Base-by-base conservation (phyloP, 2,888 invertebrate species). In the Temnothorax rugatulus region DNA sequence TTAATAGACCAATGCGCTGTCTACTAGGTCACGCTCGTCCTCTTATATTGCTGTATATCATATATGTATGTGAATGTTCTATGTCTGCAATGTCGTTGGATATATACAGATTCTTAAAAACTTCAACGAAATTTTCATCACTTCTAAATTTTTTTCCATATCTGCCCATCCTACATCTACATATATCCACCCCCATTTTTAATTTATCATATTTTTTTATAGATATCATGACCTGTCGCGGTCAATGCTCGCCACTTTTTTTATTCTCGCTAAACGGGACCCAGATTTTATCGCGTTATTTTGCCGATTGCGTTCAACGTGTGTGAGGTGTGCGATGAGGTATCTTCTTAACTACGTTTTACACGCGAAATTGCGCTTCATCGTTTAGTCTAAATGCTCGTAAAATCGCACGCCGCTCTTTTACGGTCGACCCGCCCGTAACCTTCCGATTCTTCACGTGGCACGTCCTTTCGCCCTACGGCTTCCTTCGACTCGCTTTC, bases 351-450 rank as follows among this genome's bases (percentile, higher is more conserved):
- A 87, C 76, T 74, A 76, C 52, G 63, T 82, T 83, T 86, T 81
- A 59, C 83, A 38, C 75, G 77, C 87, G 29, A 73, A 89, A 88
- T 89, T 57, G 84, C 81, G 79, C 84, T 88, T 82, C 63, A 79
- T 87, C 89, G 87, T 86, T 89, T 87, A 87, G 79, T 11, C 84
- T 68, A 83, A 89, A 85, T 83, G 87, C 84, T 90, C 89, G 85
- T 90, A 90, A 89, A 90, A 90, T 86, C 85, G 77, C 57, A 13
- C 34, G 59, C n/a, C 52, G 82, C 82, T 87, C 82, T 52, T 83
- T 77, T 83, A 76, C 59, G 34, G 61, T 75, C 75, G 79, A 21
- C 8, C 18, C 61, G 47, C 15, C 52, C 13, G 38, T 52, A 76
- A 63, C 52, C 52, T 63, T 50, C 29, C 50, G 34, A 63, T 69